Percentiles rank a stretch among this genome's conserved stretches.
Evolutionary conservation across 2,888 invertebrate genomes (phyloP).

Genomic region (Amblyjoppa proteus): DNA sequence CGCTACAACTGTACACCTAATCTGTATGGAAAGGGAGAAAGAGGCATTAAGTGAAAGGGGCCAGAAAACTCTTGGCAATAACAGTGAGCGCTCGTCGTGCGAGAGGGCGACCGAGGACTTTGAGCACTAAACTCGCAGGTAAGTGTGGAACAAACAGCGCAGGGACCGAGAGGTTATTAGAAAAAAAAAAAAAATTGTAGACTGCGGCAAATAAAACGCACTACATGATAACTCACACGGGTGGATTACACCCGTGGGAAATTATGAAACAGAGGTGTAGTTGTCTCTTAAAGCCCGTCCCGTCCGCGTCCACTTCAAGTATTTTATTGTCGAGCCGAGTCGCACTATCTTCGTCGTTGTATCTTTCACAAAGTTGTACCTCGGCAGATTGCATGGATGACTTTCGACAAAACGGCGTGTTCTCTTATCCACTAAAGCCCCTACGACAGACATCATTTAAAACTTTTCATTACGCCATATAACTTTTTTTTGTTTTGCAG

Average conservation of each 20-base stretch:
- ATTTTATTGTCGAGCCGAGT: slow-evolving; percentile 12
- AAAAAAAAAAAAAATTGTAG: background rate
- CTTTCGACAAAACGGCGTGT: background rate
- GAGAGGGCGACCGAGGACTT: slow-evolving; percentile 3
- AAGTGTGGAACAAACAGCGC: slow-evolving; percentile 18
- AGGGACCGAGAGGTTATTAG: slow-evolving; percentile 3
- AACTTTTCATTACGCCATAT: background rate
- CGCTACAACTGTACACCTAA: slow-evolving; percentile 1
- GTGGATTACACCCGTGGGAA: slow-evolving; percentile 57
- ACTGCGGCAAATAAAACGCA: slow-evolving; percentile 23
- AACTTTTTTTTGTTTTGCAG: background rate
- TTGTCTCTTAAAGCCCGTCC: slow-evolving; percentile 27
- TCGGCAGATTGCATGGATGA: background rate
- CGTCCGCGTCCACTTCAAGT: slow-evolving; percentile 19
- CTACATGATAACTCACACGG: slow-evolving; percentile 44
- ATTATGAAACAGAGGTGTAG: slow-evolving; percentile 46
- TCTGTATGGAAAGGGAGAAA: background rate
- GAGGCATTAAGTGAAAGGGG: slow-evolving; percentile 2
- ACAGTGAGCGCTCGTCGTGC: slow-evolving; percentile 10
- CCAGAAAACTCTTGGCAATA: slow-evolving; percentile 33
- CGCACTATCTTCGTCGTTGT: slow-evolving; percentile 5
- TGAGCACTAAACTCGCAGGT: slow-evolving; percentile 37
- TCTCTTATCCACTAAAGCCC: background rate
- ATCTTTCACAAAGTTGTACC: background rate
- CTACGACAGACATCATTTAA: background rate